Percentiles rank a stretch among this genome's conserved stretches.
Evolutionary conservation across 1,140 invertebrate species (phyloP).

Genomic region (Cyclargus thomasi): DNA sequence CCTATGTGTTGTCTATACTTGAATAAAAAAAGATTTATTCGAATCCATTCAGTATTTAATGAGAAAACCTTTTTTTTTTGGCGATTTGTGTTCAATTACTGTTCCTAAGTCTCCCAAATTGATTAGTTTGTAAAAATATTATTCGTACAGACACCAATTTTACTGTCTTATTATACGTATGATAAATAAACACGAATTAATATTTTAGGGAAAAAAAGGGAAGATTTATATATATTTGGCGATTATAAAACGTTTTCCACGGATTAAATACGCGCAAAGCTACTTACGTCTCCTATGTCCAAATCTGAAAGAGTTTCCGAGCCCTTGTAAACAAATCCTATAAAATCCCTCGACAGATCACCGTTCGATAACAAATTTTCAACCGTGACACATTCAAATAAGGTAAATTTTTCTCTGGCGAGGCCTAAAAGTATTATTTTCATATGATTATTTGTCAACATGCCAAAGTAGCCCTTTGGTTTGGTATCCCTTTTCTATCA

Average conservation of each 20-base stretch:
- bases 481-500: constrained; percentile 5
- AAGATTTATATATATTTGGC: background rate
- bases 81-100: too few relatives aligned
- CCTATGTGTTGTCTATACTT: too few relatives aligned
- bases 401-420: background rate
- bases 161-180: too few relatives aligned
- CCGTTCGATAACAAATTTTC: background rate
- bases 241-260: constrained; percentile 4
- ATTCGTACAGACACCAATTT: too few relatives aligned
- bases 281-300: constrained; percentile 8
- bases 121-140: too few relatives aligned
- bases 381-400: background rate
- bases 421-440: background rate
- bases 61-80: too few relatives aligned
- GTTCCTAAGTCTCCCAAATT: too few relatives aligned
- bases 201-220: too few relatives aligned
- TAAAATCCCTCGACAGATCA: background rate
- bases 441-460: constrained; percentile 13
- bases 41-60: too few relatives aligned
- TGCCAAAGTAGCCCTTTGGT: constrained; percentile 12
- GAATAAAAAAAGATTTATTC: too few relatives aligned
- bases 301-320: constrained; percentile 1
- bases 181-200: too few relatives aligned
- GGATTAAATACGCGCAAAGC: background rate
- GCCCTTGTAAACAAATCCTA: constrained; percentile 5